Conservation (phyloP, 1,140 invertebrate genomes). For the Bombus waltoni region DNA sequence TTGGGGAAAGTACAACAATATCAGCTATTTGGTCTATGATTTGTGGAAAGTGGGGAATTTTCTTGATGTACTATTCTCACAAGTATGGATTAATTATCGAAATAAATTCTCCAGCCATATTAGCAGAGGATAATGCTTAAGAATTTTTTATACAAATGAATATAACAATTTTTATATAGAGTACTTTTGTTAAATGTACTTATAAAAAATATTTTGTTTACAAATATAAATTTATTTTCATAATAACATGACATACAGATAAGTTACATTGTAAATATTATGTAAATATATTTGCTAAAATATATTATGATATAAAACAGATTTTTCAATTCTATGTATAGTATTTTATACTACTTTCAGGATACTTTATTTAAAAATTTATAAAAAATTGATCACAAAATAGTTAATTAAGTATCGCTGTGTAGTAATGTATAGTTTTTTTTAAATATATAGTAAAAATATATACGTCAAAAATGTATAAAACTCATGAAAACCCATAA, state of each 20-base stretch:
- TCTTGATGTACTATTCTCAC: slow-evolving; percentile 60
- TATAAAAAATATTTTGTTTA: neutral
- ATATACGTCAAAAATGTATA: neutral
- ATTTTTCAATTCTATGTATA: neutral
- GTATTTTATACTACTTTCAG: neutral
- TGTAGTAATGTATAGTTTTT: neutral
- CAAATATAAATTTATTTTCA: slow-evolving; percentile 18
- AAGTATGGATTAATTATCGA: slow-evolving; percentile 56
- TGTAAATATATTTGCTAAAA: neutral
- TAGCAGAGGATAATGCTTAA: slow-evolving; percentile 50
- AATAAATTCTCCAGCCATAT: slow-evolving; percentile 54
- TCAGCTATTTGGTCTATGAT: slow-evolving; percentile 63
- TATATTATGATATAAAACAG: neutral
- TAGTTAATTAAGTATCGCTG: slow-evolving; percentile 17
- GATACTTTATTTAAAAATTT: neutral
- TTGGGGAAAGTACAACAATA: slow-evolving; percentile 58
- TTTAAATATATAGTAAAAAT: neutral
- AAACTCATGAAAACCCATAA: neutral
- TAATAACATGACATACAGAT: slow-evolving; percentile 13
- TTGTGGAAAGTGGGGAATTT: slow-evolving; percentile 65
- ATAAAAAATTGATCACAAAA: slow-evolving; percentile 2
- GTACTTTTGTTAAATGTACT: neutral
- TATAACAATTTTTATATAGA: slow-evolving; percentile 6
- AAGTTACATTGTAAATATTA: neutral
- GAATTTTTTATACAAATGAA: neutral